A percentile compares a stretch with the other conserved stretches of the same genome.
Conservation (phyloP, 1,140 invertebrate genomes). For the Pseudomyrmex concolor region DNA sequence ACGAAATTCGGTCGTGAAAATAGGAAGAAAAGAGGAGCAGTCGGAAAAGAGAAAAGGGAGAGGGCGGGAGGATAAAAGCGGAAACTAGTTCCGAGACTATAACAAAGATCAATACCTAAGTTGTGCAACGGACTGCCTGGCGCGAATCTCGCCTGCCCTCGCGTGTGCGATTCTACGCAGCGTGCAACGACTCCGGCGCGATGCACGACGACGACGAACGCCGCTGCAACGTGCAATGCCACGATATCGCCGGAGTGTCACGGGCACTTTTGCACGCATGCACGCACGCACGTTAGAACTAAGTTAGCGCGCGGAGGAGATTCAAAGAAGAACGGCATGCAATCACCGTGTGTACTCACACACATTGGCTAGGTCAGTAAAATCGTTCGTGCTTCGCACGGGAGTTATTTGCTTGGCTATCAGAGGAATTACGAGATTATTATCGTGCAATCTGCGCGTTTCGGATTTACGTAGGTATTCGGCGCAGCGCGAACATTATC, state of each 20-base stretch:
- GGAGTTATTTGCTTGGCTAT: not conserved
- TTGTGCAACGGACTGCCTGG: constrained; percentile 78
- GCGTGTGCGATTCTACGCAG: constrained; percentile 61
- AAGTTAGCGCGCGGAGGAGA: not conserved
- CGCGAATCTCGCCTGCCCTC: constrained; percentile 70
- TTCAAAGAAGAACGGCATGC: not conserved
- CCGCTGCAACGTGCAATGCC: not conserved
- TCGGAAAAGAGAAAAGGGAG: not conserved
- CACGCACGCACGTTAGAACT: constrained; percentile 4
- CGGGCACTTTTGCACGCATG: not conserved
- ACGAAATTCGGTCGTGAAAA: constrained; percentile 44
- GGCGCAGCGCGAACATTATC: not conserved
- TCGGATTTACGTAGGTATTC: not conserved
- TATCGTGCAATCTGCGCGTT: too few relatives aligned
- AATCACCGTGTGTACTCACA: constrained; percentile 9
- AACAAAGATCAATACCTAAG: constrained; percentile 83
- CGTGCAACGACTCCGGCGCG: not conserved
- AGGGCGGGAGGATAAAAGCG: constrained; percentile 78
- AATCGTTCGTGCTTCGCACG: not conserved
- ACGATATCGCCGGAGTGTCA: not conserved
- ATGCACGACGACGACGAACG: not conserved
- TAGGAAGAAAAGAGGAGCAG: constrained; percentile 9
- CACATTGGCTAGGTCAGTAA: constrained; percentile 68
- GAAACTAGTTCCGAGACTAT: constrained; percentile 82
- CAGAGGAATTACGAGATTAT: not conserved